Conservation (phyloP, 1,140 invertebrate genomes). For the Andrena cerasifolii region DNA sequence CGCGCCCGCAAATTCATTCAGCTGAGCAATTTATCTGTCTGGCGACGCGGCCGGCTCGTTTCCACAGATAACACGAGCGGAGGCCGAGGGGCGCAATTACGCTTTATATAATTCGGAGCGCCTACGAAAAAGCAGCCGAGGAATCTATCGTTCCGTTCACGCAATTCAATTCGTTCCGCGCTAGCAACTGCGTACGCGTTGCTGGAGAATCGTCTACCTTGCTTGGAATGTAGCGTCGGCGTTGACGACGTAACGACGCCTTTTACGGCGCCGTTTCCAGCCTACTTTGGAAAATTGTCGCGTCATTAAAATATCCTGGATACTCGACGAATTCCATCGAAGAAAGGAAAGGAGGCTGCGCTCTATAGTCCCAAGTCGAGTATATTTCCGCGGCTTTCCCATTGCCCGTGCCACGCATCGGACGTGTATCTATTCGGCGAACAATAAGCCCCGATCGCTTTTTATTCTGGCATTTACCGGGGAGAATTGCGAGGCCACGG, state of each 20-base stretch:
- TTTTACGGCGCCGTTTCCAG: too few relatives aligned
- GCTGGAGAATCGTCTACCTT: too few relatives aligned
- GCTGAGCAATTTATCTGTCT: slow-evolving; percentile 20
- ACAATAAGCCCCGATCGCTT: slow-evolving; percentile 7
- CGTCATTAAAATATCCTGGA: too few relatives aligned
- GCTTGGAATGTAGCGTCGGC: too few relatives aligned
- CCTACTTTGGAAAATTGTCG: too few relatives aligned
- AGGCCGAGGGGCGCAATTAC: not conserved
- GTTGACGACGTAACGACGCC: too few relatives aligned
- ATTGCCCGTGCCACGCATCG: not conserved
- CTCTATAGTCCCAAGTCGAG: too few relatives aligned
- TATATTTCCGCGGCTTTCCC: not conserved
- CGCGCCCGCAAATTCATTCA: slow-evolving; percentile 21
- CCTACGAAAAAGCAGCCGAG: too few relatives aligned
- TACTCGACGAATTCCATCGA: too few relatives aligned
- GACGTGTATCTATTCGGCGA: not conserved
- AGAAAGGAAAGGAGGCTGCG: too few relatives aligned
- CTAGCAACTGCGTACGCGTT: too few relatives aligned
- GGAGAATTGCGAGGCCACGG: slow-evolving; percentile 1
- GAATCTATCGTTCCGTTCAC: too few relatives aligned
- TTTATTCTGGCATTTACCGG: not conserved
- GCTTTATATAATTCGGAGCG: slow-evolving; percentile 24
- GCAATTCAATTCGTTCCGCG: not conserved
- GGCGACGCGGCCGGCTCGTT: not conserved
- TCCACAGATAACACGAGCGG: not conserved